A percentile compares a stretch with the other conserved stretches of the same genome.
Conservation (phyloP, 2,797 vertebrate species). For the Perodicticus potto region DNA sequence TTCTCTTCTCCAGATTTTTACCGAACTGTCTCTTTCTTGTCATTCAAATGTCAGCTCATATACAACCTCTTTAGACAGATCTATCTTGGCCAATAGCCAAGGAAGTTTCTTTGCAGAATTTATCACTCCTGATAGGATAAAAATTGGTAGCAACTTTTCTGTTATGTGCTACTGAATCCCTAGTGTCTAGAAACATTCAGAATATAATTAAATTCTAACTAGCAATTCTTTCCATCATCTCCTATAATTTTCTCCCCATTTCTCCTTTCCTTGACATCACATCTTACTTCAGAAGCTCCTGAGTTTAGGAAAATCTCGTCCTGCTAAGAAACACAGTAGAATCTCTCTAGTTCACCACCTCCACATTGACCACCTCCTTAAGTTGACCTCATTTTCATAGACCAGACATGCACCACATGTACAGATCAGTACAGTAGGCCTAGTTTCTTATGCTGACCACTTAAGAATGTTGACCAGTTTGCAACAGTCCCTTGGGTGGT, state of each 20-base stretch:
- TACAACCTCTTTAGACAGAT: neutral
- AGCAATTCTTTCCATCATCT: neutral
- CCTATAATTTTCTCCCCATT: neutral
- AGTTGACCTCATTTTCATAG: no score
- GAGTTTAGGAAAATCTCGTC: neutral
- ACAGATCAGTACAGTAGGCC: no score
- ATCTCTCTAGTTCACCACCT: no score
- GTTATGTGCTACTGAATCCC: neutral
- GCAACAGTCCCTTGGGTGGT: no score
- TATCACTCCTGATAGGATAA: neutral
- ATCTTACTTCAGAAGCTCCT: neutral
- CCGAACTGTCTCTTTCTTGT: neutral
- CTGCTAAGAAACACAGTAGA: neutral
- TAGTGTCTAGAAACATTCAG: neutral
- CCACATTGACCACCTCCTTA: no score
- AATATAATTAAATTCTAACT: slow-evolving; percentile 1
- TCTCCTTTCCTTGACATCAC: neutral
- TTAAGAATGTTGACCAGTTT: no score
- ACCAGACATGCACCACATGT: no score
- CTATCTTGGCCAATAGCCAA: neutral
- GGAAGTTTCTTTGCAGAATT: neutral
- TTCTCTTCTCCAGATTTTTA: neutral
- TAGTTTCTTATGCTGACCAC: no score
- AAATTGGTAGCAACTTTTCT: neutral
- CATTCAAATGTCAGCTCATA: neutral